Base-by-base conservation (phyloP, 2,888 invertebrate genomes). In the Diploptera punctata region DNA sequence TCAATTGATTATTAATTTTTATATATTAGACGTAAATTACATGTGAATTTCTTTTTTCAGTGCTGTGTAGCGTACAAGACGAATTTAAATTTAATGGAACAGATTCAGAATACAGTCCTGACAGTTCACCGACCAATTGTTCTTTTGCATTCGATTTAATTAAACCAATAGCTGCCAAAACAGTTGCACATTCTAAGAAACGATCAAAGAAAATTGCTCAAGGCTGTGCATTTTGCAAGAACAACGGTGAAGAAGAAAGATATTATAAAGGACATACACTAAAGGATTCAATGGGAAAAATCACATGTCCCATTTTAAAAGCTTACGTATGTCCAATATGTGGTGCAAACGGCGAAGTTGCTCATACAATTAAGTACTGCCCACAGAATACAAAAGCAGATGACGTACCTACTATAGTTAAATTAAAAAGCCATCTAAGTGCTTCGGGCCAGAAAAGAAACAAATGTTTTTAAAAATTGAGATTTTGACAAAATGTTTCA, bases 291-390 rank as follows among this genome's bases (percentile, higher is more conserved):
- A 80, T 80, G 7, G 90, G 92, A 1, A 86, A 87, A 67, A 88
- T 92, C 19, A 75, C 82, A 16, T 93, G 93, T 80, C 93, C 93
- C 29, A 88, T 92, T 78, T 85, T 93, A 78, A 86, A 92, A 76
- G 88, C 87, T 67, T 92, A 91, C 81, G 84, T 83, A n/a, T 94
- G 93, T 80, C 88, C 87, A 18, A 89, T 90, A 74, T 93, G 93
- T 80, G 86, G 87, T 61, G 90, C 89, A 10, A 82, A 83, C 67
- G 93, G 93, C 0, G 92, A 92, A 80, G 57, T 73, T 71, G 92
- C 93, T 54, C 94, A 94, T 82, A 94, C 93, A 7, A 82, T 90
- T 77, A 92, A 91, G 80, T 93, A 94, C 82, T 94, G 94, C 81
- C 92, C 91, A 76, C 79, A 84, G 78, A 86, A 87, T 81, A 68